Evolutionary conservation across 2,888 invertebrate species (phyloP).

Genomic region (Drosophila greeni): DNA sequence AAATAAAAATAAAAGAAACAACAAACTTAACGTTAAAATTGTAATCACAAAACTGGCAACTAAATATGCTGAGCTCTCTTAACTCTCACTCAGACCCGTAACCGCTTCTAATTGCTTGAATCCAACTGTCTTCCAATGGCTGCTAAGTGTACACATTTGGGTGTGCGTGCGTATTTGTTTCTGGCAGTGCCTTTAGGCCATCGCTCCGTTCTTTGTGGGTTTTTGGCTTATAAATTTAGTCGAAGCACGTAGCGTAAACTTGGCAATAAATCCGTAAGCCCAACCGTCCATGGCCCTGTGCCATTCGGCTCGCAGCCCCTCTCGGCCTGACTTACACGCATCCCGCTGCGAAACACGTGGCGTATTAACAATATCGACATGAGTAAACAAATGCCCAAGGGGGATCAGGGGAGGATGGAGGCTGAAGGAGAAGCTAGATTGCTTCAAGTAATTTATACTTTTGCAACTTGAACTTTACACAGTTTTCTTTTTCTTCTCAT

Average conservation of each 20-base stretch:
- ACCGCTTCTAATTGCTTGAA: conserved; percentile 48
- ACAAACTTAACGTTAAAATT: background rate
- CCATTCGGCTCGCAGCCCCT: conserved; percentile 7
- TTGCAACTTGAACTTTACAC: conserved; percentile 48
- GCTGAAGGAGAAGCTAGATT: conserved; percentile 27
- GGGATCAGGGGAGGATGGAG: conserved; percentile 32
- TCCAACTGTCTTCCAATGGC: conserved; percentile 36
- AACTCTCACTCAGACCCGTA: conserved; percentile 5
- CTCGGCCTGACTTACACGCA: conserved; percentile 15
- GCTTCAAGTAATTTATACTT: conserved; percentile 69
- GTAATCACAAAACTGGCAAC: background rate
- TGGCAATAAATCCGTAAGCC: conserved; percentile 70
- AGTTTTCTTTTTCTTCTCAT: conserved; percentile 15
- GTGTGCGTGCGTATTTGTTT: conserved; percentile 32
- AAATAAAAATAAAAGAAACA: background rate
- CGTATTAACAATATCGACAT: conserved; percentile 71
- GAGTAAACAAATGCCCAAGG: conserved; percentile 63
- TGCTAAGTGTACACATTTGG: conserved; percentile 31
- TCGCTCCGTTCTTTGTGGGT: conserved; percentile 39
- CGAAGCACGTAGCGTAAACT: conserved; percentile 77
- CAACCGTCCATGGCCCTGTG: conserved; percentile 38
- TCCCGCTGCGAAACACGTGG: conserved; percentile 61
- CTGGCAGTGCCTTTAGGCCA: conserved; percentile 33
- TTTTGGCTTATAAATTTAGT: conserved; percentile 76
- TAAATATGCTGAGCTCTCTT: background rate